phyloP scores from a whole-genome alignment of 2,888 invertebrate species.

The Archips crataeganus region DNA sequence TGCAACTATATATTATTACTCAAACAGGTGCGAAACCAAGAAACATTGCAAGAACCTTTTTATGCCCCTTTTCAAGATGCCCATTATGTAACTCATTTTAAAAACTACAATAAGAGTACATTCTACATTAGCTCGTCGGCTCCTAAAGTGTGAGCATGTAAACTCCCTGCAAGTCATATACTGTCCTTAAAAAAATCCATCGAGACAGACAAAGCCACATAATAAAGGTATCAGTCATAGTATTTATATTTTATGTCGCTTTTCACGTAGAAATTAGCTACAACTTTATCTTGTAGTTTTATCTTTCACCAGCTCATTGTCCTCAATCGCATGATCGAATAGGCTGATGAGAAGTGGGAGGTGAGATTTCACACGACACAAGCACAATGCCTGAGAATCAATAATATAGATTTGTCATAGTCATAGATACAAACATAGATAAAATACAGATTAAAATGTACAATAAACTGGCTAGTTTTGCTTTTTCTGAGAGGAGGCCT shows the following conservation, averaged over 20 bases:
- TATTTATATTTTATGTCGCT: too few relatives aligned
- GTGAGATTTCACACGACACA: neutral
- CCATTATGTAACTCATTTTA: too few relatives aligned
- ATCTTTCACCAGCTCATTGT: neutral
- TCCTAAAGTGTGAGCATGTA: too few relatives aligned
- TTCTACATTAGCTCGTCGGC: too few relatives aligned
- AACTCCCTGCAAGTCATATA: too few relatives aligned
- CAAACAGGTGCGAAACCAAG: neutral
- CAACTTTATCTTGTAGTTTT: neutral
- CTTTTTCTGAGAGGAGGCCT: too few relatives aligned
- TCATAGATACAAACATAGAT: neutral
- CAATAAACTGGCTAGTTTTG: too few relatives aligned
- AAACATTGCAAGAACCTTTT: neutral
- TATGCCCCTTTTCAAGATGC: neutral
- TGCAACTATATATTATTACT: neutral
- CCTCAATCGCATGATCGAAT: neutral
- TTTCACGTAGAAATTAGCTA: neutral
- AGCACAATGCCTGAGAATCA: neutral
- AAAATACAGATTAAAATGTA: neutral
- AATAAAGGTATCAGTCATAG: neutral
- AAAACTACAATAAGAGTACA: too few relatives aligned
- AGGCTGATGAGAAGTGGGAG: constrained; percentile 3
- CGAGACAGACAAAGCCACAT: neutral
- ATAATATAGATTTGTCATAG: neutral
- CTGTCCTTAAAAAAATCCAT: too few relatives aligned